Base-by-base conservation (phyloP, 2,797 vertebrate genomes). In the Chlorospingus flavigularis region DNA sequence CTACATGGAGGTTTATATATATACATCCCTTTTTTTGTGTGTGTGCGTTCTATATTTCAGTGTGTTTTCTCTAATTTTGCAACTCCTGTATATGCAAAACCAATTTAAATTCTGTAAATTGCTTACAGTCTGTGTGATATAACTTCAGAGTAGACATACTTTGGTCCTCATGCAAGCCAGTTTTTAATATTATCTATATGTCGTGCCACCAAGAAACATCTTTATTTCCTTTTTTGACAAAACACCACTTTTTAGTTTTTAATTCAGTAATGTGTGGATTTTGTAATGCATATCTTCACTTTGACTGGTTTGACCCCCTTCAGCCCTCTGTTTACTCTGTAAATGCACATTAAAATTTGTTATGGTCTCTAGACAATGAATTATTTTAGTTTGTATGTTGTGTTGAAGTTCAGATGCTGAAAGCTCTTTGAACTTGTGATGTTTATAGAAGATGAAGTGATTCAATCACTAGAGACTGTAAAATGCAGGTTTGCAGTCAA, bases 91-190 rank as follows among this genome's bases (percentile, higher is more conserved):
- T 97, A 98, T 97, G 97, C 97, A 98, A 97, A 96, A 86, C 65
- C 96, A 93, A 98, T 67, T 90, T 95, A 81, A 96, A 97, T 96
- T 97, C 97, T 98, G 98, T 98, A 98, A 97, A 98, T 97, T 97
- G 97, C 97, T 98, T 98, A 96, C 85, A 96, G 94, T 98, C 96
- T 91, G 72, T 98, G 97, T 97, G 96, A 92, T 97, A 97, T 95
- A 97, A 96, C 97, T 96, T 97, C 92, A 94, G 92, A 97, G 84
- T 95, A 97, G 96, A 89, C 95, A 97, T 95, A 96, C 92, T 96
- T 94, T 95, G 92, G 96, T 86, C 90, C 84, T 96, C 96, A 96
- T 94, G 95, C 94, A 97, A 98, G 93, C 75, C 95, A 92, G 70
- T 96, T 98, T 98, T 97, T 96, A 96, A 94, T 96, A 98, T 96